Evolutionary conservation across 1,140 invertebrate genomes (phyloP).

Genomic region (Zaprionus camerounensis): DNA sequence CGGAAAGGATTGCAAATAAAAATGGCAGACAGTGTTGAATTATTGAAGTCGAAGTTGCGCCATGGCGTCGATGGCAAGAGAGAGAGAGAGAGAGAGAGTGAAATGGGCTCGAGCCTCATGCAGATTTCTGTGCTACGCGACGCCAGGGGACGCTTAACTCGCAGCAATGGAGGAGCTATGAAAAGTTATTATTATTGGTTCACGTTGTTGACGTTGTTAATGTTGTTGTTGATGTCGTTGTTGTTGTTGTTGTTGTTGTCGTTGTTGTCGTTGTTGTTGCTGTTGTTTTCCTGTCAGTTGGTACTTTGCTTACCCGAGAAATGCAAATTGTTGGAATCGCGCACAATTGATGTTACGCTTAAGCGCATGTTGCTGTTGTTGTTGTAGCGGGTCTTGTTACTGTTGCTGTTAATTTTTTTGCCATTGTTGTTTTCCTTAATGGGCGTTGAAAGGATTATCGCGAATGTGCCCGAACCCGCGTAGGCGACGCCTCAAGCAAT

Average conservation of each 20-base stretch:
- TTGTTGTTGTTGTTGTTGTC: conserved; percentile 8
- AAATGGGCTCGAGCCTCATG: conserved; percentile 21
- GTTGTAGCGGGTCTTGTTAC: not conserved
- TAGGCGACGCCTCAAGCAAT: conserved; percentile 2
- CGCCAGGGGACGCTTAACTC: conserved; percentile 47
- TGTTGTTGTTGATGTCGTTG: conserved; percentile 27
- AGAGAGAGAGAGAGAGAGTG: not conserved
- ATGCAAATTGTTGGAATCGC: conserved; percentile 71
- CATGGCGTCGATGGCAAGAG: not conserved
- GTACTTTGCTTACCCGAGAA: conserved; percentile 32
- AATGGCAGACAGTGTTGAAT: conserved; percentile 24
- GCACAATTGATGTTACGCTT: conserved; percentile 47
- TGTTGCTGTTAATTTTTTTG: not conserved
- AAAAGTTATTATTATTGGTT: conserved; percentile 74
- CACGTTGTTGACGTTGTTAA: conserved; percentile 36
- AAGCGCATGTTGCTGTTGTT: conserved; percentile 4
- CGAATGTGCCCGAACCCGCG: conserved; percentile 4
- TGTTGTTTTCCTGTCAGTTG: conserved; percentile 13
- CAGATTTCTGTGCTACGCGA: not conserved
- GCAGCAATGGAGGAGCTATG: conserved; percentile 56
- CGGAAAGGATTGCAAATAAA: conserved; percentile 35
- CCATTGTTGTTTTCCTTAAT: conserved; percentile 5
- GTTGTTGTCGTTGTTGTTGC: conserved; percentile 13
- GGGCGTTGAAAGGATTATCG: conserved; percentile 50
- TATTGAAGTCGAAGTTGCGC: conserved; percentile 26